A percentile compares a stretch with the other conserved stretches of the same genome.
These are phyloP conservation scores for Apodemus agrarius DNA, from an alignment of 2,797 vertebrate species.

Conservation along the genomic window DNA sequence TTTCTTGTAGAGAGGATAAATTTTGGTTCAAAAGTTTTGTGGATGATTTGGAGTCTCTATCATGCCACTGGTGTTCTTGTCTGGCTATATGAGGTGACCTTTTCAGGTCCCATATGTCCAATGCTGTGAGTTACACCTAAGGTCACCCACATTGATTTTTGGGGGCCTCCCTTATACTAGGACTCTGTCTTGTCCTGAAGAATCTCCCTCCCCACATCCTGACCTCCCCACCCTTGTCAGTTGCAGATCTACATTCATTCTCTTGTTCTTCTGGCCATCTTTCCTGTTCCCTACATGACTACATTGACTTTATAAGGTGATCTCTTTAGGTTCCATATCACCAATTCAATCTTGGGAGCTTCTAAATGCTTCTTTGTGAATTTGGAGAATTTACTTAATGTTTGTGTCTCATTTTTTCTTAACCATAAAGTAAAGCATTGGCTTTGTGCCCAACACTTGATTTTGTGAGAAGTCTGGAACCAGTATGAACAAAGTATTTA, in stretches of 20 bases:
- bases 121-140: background rate
- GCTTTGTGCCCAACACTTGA: too few relatives aligned
- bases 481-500: background rate
- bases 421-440: background rate
- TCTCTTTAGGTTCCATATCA: background rate
- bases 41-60: background rate
- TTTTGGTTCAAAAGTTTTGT: background rate
- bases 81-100: background rate
- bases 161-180: background rate
- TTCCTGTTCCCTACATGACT: background rate
- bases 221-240: background rate
- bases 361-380: background rate
- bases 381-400: background rate
- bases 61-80: background rate
- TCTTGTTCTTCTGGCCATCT: background rate
- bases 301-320: background rate
- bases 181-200: background rate
- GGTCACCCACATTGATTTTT: background rate
- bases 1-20: background rate
- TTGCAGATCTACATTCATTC: background rate
- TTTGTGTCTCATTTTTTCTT: constrained; percentile 15
- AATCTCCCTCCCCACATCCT: background rate
- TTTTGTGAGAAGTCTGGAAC: background rate
- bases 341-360: background rate
- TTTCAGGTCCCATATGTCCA: background rate